These are phyloP conservation scores for Akabosia matsudoensis DNA, from an alignment of 1,140 invertebrate species.

Conservation along the genomic window DNA sequence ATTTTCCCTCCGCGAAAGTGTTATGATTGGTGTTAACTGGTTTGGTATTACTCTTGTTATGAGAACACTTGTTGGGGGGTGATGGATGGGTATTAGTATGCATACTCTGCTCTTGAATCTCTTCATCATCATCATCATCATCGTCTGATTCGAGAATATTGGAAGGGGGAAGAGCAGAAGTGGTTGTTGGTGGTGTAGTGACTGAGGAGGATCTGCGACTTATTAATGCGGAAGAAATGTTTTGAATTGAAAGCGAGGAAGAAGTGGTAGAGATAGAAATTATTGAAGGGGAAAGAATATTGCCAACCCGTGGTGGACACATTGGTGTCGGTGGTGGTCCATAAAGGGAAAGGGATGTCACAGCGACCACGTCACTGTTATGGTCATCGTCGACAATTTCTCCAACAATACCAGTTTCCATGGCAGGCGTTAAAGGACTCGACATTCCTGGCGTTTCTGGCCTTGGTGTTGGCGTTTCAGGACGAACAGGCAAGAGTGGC, in stretches of 20 bases:
- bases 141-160: slow-evolving; percentile 18
- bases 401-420: no score
- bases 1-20: no score
- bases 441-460: not conserved
- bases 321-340: slow-evolving; percentile 18
- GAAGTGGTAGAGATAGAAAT: not conserved
- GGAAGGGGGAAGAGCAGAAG: slow-evolving; percentile 4
- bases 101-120: not conserved
- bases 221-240: not conserved
- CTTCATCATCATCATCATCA: not conserved
- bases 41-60: not conserved
- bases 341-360: not conserved
- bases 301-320: slow-evolving; percentile 19
- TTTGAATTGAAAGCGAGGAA: not conserved
- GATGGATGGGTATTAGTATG: not conserved
- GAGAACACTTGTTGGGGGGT: not conserved
- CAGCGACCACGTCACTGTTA: not conserved
- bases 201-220: no score
- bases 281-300: not conserved
- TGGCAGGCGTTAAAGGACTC: not conserved
- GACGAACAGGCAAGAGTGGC: not conserved
- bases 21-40: not conserved
- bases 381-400: not conserved
- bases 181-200: not conserved
- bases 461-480: not conserved